Evolutionary conservation across 2,113 vertebrate species (phyloP).

Genomic region (Barnardius zonarius): DNA sequence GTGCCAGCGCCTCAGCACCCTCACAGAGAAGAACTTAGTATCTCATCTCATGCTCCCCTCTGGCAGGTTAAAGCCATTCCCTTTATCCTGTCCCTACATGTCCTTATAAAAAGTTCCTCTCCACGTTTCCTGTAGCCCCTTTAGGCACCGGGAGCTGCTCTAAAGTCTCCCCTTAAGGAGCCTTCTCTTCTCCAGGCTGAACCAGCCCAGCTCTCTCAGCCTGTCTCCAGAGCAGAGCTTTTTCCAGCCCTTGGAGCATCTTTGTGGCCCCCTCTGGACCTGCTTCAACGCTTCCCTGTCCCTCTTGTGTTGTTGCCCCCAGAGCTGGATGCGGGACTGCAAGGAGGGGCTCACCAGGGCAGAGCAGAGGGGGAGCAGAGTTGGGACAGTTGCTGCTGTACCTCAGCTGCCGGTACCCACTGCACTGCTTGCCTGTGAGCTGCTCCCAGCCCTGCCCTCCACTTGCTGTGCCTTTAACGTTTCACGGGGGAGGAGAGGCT

Average conservation of each 20-base stretch:
- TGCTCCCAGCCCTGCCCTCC: background rate
- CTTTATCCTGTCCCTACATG: background rate
- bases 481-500: background rate
- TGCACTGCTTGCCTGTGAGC: background rate
- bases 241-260: background rate
- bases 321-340: background rate
- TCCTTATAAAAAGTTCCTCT: background rate
- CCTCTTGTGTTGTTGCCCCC: background rate
- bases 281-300: background rate
- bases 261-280: background rate
- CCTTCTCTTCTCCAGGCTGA: background rate
- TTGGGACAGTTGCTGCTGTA: rapidly evolving
- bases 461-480: background rate
- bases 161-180: background rate
- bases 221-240: background rate
- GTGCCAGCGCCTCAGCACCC: background rate
- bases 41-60: background rate
- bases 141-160: background rate
- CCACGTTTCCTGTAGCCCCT: background rate
- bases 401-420: rapidly evolving
- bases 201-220: background rate
- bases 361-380: background rate
- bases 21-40: background rate
- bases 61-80: background rate
- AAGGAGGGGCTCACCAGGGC: background rate